A percentile compares a stretch with the other conserved stretches of the same genome.
Evolutionary conservation across 1,140 invertebrate species (phyloP).

Genomic region (Zaprionus ornatus): DNA sequence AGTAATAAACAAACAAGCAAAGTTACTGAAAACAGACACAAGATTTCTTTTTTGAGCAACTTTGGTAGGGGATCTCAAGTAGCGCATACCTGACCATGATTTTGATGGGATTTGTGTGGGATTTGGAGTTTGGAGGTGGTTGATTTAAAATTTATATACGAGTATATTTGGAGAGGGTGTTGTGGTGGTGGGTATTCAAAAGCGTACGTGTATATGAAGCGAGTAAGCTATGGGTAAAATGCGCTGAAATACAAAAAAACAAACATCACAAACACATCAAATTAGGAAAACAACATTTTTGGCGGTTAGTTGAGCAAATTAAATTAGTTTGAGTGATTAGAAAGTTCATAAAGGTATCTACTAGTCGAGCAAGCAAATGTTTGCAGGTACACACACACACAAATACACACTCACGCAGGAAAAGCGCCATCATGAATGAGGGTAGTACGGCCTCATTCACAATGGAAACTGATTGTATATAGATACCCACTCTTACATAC

Average conservation of each 20-base stretch:
- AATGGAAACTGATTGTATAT: conserved; percentile 32
- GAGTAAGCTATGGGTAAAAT: conserved; percentile 49
- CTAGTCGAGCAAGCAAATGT: not conserved
- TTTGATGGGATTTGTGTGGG: conserved; percentile 40
- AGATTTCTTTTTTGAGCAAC: not conserved
- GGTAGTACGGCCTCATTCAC: not conserved
- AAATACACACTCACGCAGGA: not conserved
- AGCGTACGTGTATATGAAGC: conserved; percentile 39
- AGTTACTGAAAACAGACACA: not conserved
- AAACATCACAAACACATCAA: conserved; percentile 54
- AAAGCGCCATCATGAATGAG: conserved; percentile 1
- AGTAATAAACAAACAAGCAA: not conserved
- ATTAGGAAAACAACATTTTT: conserved; percentile 15
- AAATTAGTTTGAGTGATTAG: not conserved
- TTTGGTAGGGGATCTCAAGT: not conserved
- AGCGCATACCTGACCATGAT: conserved; percentile 71
- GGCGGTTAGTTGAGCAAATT: not conserved
- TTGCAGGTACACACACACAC: not conserved
- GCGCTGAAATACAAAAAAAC: conserved; percentile 64
- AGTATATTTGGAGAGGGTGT: conserved; percentile 20
- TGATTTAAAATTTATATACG: conserved; percentile 8
- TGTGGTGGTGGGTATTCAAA: conserved; percentile 26
- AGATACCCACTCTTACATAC: conserved; percentile 49
- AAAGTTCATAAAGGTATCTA: not conserved
- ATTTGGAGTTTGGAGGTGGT: conserved; percentile 1